Evolutionary conservation across 2,113 vertebrate species (phyloP).

Genomic region (Malurus alboscapulatus): DNA sequence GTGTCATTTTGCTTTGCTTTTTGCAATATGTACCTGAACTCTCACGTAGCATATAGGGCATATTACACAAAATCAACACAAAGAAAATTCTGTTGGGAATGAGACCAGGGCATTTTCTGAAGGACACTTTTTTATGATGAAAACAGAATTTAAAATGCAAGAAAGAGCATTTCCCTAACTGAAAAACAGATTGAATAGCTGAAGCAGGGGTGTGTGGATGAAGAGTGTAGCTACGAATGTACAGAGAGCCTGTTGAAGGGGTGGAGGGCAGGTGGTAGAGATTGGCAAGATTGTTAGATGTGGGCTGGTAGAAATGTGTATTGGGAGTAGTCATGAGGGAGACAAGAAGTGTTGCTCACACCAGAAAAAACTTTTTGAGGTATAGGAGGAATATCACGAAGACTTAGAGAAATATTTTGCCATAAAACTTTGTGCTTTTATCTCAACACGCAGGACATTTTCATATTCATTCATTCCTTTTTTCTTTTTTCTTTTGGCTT

Average conservation of each 20-base stretch:
- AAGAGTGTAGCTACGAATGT: slow-evolving; percentile 45
- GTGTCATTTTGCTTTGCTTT: background rate
- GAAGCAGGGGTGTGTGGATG: slow-evolving; percentile 53
- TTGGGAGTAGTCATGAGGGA: slow-evolving; percentile 18
- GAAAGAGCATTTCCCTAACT: slow-evolving; percentile 22
- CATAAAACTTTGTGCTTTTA: background rate
- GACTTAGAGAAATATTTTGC: slow-evolving; percentile 1
- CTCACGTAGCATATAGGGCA: background rate
- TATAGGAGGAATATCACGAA: background rate
- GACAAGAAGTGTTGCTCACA: slow-evolving; percentile 11
- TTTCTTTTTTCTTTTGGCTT: background rate
- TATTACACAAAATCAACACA: background rate
- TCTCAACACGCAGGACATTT: background rate
- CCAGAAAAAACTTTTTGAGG: slow-evolving; percentile 22
- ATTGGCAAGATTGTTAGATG: slow-evolving; percentile 46
- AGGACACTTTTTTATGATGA: slow-evolving; percentile 13
- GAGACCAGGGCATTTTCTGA: background rate
- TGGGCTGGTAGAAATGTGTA: slow-evolving; percentile 54
- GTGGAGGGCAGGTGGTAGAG: slow-evolving; percentile 66
- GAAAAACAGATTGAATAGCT: slow-evolving; percentile 55
- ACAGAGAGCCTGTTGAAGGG: slow-evolving; percentile 64
- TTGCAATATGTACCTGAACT: background rate
- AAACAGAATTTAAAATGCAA: slow-evolving; percentile 14
- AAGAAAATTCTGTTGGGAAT: background rate
- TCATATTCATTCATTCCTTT: background rate